Percentiles rank a stretch among this genome's conserved stretches.
Evolutionary conservation across 1,140 invertebrate species (phyloP).

Genomic region (Polyergus mexicanus): DNA sequence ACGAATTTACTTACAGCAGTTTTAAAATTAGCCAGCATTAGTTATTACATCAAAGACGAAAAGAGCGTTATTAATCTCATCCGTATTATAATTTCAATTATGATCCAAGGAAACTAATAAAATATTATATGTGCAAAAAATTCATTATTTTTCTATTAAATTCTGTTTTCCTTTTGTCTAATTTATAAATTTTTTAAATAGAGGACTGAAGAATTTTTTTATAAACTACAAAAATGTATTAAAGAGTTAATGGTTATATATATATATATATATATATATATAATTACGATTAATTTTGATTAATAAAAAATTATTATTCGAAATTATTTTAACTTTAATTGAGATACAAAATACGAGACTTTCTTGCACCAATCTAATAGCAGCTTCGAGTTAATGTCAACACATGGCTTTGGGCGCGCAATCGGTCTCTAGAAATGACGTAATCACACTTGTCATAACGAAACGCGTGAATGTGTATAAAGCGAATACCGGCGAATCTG

Average conservation of each 20-base stretch:
- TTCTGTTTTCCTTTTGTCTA: no score
- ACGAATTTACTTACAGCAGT: background rate
- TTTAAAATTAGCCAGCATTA: background rate
- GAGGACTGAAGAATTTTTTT: background rate
- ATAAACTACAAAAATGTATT: background rate
- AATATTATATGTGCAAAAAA: no score
- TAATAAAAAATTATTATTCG: background rate
- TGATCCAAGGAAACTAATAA: background rate
- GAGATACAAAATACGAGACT: background rate
- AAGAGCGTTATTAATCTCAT: no score
- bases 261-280: no score
- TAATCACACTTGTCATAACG: slow-evolving; percentile 22
- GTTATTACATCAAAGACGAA: no score
- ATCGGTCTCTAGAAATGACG: slow-evolving; percentile 9
- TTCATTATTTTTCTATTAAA: no score
- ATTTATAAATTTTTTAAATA: background rate
- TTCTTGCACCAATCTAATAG: background rate
- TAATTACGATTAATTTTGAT: background rate
- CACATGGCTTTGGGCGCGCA: background rate
- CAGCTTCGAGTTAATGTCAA: slow-evolving; percentile 3
- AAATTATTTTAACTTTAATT: background rate
- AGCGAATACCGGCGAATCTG: slow-evolving; percentile 25
- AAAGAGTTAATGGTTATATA: no score
- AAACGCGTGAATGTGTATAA: slow-evolving; percentile 42
- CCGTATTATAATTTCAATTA: background rate